phyloP scores from a whole-genome alignment of 2,797 vertebrate species.

The Crypturellus tataupa region DNA sequence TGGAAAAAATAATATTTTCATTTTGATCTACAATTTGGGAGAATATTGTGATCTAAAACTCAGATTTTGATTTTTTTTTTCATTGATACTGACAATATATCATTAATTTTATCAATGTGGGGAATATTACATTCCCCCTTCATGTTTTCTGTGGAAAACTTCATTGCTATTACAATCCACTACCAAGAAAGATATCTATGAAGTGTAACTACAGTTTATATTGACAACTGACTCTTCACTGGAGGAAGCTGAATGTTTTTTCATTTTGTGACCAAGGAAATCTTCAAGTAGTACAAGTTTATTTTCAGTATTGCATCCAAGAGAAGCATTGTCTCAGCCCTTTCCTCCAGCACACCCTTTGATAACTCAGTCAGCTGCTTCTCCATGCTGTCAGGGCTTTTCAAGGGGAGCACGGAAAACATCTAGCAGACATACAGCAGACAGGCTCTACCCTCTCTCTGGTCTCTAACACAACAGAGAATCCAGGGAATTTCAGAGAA shows the following conservation, averaged over 20 bases:
- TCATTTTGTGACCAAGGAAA: neutral
- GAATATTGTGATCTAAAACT: neutral
- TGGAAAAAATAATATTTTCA: neutral
- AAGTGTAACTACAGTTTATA: conserved; percentile 6
- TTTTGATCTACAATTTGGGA: conserved; percentile 21
- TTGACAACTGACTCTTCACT: neutral
- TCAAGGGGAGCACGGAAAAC: neutral
- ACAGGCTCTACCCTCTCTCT: neutral
- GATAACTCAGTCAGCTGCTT: neutral
- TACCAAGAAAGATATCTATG: conserved; percentile 20
- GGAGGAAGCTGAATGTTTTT: neutral
- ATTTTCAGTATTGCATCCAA: neutral
- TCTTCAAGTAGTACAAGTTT: neutral
- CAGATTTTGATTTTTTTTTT: neutral
- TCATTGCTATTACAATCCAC: conserved; percentile 17
- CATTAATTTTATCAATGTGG: conserved; percentile 16
- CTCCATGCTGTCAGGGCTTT: neutral
- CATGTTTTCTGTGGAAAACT: conserved; percentile 31
- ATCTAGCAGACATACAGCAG: neutral
- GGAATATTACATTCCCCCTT: conserved; percentile 34
- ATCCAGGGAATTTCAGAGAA: neutral
- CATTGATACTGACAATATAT: neutral
- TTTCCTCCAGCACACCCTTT: neutral
- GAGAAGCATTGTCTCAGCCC: neutral
- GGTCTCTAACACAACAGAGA: neutral